phyloP scores from a whole-genome alignment of 2,888 invertebrate genomes.

The Epicampocera succincta region DNA sequence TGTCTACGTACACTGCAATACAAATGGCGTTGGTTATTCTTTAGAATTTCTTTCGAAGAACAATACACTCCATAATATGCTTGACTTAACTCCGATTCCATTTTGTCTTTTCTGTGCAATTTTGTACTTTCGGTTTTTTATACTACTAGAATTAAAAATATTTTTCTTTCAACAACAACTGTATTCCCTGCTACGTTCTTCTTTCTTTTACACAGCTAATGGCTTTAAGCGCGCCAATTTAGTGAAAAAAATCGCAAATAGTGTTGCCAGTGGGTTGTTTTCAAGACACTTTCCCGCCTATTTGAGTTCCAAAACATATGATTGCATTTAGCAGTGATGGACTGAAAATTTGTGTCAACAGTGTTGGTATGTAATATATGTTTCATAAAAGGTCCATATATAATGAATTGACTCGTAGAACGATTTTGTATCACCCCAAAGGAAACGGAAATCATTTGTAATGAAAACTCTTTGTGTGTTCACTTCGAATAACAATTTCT shows the following conservation, averaged over 20 bases:
- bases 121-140: conserved; percentile 65
- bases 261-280: conserved; percentile 55
- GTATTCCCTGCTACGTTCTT: conserved; percentile 31
- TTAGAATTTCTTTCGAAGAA: conserved; percentile 80
- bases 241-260: conserved; percentile 58
- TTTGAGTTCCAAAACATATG: conserved; percentile 61
- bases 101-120: conserved; percentile 64
- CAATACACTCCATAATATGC: conserved; percentile 79
- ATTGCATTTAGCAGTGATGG: conserved; percentile 40
- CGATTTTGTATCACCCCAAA: too few species aligned
- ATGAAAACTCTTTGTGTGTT: too few species aligned
- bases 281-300: conserved; percentile 47
- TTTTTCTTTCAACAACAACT: conserved; percentile 55
- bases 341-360: background rate
- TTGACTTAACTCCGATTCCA: conserved; percentile 77
- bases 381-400: too few species aligned
- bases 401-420: too few species aligned
- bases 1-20: conserved; percentile 78
- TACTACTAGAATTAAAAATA: conserved; percentile 46
- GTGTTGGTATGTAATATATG: too few species aligned
- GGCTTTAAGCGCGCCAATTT: conserved; percentile 69
- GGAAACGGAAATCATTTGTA: too few species aligned
- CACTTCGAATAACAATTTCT: too few species aligned
- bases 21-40: conserved; percentile 78
- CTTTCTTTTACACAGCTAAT: conserved; percentile 39